Conservation (phyloP, 2,888 invertebrate genomes). For the Drosophila testacea region DNA sequence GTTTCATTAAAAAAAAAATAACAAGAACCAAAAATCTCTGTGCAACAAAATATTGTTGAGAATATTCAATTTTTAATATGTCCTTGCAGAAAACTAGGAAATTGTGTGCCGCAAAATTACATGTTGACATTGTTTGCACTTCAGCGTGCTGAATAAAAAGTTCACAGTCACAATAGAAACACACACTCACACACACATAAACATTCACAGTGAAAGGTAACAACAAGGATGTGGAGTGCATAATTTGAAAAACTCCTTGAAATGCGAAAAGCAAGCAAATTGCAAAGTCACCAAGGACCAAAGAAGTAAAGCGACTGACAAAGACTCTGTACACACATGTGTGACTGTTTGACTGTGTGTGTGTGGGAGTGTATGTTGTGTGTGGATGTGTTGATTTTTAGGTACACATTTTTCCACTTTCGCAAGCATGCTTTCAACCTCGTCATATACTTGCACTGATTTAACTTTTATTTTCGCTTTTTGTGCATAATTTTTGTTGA, state of each 20-base stretch:
- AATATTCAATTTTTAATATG: constrained; percentile 47
- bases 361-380: neutral
- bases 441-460: constrained; percentile 61
- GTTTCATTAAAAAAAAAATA: neutral
- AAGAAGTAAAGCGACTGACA: constrained; percentile 49
- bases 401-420: constrained; percentile 51
- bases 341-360: neutral
- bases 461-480: constrained; percentile 61
- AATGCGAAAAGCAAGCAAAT: constrained; percentile 61
- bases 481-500: constrained; percentile 54
- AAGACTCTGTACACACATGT: constrained; percentile 32
- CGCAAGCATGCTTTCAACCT: constrained; percentile 44
- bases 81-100: constrained; percentile 49
- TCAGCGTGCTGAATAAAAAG: constrained; percentile 40
- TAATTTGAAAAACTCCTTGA: constrained; percentile 61
- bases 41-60: constrained; percentile 1
- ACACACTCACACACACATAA: constrained; percentile 21
- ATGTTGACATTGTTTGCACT: constrained; percentile 66
- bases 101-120: constrained; percentile 52
- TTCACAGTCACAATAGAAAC: constrained; percentile 54
- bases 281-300: constrained; percentile 48
- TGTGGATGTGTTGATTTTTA: constrained; percentile 12
- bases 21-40: neutral
- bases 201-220: constrained; percentile 19
- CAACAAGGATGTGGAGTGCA: constrained; percentile 42